A percentile compares a stretch with the other conserved stretches of the same genome.
Conservation (phyloP, 1,140 invertebrate genomes). For the Yoshiicerus persimilis region DNA sequence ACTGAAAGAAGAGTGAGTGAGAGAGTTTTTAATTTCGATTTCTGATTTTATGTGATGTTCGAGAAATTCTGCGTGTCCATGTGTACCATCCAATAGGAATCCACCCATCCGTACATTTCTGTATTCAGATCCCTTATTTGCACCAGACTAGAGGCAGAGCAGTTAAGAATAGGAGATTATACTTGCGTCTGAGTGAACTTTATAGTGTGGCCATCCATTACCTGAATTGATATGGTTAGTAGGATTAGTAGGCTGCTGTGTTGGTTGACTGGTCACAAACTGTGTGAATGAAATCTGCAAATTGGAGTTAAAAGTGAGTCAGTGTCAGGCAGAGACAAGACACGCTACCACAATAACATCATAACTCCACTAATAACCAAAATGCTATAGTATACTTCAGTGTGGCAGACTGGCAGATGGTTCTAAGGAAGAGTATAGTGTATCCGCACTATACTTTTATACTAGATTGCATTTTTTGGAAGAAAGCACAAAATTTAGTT, state of each 20-base stretch:
- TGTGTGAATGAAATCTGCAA: neutral
- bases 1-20: neutral
- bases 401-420: neutral
- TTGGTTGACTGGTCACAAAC: neutral
- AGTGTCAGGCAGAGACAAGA: neutral
- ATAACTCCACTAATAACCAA: neutral
- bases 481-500: neutral
- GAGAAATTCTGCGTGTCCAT: neutral
- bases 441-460: neutral
- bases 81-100: neutral
- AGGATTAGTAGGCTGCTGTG: neutral
- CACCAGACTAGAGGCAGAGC: no score
- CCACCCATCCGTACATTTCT: neutral
- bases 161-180: no score
- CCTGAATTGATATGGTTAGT: neutral
- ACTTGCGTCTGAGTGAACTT: neutral
- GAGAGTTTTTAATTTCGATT: neutral
- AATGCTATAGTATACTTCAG: no score
- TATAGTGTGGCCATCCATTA: neutral
- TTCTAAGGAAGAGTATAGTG: no score
- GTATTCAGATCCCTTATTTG: no score
- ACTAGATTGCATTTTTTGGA: neutral
- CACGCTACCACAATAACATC: no score
- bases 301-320: neutral
- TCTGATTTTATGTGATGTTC: neutral